A percentile compares a stretch with the other conserved stretches of the same genome.
These are phyloP conservation scores for Heterodera filipjevi DNA, from an alignment of 2,888 invertebrate genomes.

Conservation along the genomic window DNA sequence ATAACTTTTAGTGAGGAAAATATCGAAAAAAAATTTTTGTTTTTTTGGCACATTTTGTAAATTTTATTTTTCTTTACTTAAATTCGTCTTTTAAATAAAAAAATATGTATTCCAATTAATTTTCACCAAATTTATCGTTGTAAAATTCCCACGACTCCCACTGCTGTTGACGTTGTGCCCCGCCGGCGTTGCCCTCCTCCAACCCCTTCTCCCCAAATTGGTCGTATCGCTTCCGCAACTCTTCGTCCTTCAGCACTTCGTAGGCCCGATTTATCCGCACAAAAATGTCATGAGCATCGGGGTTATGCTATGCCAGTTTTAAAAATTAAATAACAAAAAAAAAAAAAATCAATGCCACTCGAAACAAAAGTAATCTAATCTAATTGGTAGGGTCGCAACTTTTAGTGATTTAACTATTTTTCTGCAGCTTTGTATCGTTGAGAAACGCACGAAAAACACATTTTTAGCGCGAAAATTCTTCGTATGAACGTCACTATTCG, in stretches of 20 bases:
- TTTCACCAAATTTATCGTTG: slow-evolving; percentile 76
- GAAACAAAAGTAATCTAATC: no score
- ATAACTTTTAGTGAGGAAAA: no score
- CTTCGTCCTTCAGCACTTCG: slow-evolving; percentile 83
- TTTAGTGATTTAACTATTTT: no score
- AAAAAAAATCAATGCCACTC: not conserved
- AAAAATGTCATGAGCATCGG: slow-evolving; percentile 78
- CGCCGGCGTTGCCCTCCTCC: slow-evolving; percentile 68
- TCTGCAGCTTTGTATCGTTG: no score
- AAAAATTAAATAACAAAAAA: not conserved
- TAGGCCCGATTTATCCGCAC: slow-evolving; percentile 81
- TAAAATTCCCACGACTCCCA: slow-evolving; percentile 84
- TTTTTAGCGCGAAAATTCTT: no score
- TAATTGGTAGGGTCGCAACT: no score
- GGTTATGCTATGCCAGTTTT: slow-evolving; percentile 73
- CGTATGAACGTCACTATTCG: no score
- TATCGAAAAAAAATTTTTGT: no score
- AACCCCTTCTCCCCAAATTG: slow-evolving; percentile 78
- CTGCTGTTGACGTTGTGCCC: slow-evolving; percentile 69
- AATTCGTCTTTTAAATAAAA: not conserved
- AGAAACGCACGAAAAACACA: no score
- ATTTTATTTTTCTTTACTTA: no score
- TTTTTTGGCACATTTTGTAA: no score
- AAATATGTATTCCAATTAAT: no score
- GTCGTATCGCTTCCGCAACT: slow-evolving; percentile 78